These are phyloP conservation scores for Conomelus anceps DNA, from an alignment of 2,888 invertebrate genomes.

Conservation along the genomic window DNA sequence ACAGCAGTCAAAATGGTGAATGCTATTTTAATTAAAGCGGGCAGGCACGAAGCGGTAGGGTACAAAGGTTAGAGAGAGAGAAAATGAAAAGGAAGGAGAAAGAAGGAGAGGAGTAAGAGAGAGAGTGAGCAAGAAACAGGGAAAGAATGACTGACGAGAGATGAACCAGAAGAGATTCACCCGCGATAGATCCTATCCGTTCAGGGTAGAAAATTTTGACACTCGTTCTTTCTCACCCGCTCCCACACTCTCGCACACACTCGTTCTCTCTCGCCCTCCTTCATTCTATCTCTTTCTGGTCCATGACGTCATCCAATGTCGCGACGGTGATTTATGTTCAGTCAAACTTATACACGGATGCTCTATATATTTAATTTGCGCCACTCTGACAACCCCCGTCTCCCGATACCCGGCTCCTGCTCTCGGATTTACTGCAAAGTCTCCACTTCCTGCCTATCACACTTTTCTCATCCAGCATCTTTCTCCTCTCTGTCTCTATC, in stretches of 20 bases:
- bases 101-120: slow-evolving; percentile 1
- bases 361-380: slow-evolving; percentile 33
- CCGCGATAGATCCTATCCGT: neutral
- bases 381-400: slow-evolving; percentile 5
- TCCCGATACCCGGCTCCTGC: neutral
- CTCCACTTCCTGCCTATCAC: neutral
- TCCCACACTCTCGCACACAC: slow-evolving; percentile 2
- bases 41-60: neutral
- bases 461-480: neutral
- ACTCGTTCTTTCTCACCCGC: too few relatives aligned
- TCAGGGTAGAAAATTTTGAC: neutral
- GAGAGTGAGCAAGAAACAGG: neutral
- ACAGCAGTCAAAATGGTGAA: slow-evolving; percentile 14
- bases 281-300: slow-evolving; percentile 2
- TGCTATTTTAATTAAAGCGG: slow-evolving; percentile 11
- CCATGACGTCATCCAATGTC: slow-evolving; percentile 21
- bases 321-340: slow-evolving; percentile 31
- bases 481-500: neutral
- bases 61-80: neutral
- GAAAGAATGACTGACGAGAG: slow-evolving; percentile 4
- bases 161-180: neutral
- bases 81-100: neutral
- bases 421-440: neutral
- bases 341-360: slow-evolving; percentile 32
- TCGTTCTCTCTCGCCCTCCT: neutral